Percentiles rank a stretch among this genome's conserved stretches.
These are phyloP conservation scores for Otis tarda DNA, from an alignment of 2,113 vertebrate species.

Conservation along the genomic window DNA sequence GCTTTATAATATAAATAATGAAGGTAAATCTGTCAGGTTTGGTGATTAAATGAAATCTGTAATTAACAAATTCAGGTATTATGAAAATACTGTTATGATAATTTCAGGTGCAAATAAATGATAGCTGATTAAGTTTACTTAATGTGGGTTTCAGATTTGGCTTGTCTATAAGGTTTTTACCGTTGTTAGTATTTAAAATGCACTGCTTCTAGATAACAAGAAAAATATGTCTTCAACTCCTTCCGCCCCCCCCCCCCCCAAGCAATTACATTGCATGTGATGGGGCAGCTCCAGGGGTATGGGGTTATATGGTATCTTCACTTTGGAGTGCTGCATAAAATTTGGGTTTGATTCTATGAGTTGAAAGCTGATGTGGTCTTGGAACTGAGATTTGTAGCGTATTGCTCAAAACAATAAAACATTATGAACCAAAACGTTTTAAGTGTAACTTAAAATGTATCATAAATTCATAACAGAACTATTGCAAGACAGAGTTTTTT, in stretches of 20 bases:
- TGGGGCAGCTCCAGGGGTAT: background rate
- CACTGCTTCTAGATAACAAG: background rate
- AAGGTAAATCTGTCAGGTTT: background rate
- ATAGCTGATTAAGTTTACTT: background rate
- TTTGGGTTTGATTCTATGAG: background rate
- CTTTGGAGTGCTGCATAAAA: background rate
- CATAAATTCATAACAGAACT: background rate
- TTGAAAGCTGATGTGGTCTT: background rate
- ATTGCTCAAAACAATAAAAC: background rate
- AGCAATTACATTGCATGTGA: background rate
- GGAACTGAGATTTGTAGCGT: background rate
- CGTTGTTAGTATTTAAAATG: background rate
- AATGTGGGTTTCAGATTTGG: background rate
- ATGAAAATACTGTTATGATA: background rate
- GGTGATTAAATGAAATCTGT: background rate
- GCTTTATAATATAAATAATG: background rate
- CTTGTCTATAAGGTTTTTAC: background rate
- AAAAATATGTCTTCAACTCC: background rate
- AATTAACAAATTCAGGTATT: background rate
- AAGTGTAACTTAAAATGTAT: background rate
- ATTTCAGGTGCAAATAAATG: background rate
- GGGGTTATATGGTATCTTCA: background rate
- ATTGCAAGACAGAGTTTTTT: background rate
- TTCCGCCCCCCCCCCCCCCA: rapidly evolving
- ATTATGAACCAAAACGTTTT: background rate